These are phyloP conservation scores for Lacerta agilis DNA, from an alignment of 2,797 vertebrate genomes.

Conservation along the genomic window DNA sequence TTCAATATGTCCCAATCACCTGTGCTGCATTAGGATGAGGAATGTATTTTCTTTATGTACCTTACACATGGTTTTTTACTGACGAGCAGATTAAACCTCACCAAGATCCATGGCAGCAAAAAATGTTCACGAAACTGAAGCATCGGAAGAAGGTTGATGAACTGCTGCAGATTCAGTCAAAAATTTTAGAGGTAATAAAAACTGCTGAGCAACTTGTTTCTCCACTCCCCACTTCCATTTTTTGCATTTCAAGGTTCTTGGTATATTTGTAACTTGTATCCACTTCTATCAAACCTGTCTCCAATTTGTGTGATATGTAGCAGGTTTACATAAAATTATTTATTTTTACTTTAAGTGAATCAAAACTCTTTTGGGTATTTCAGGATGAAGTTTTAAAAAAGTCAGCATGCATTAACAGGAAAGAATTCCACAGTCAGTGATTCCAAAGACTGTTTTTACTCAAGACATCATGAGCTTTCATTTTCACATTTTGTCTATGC, in stretches of 20 bases:
- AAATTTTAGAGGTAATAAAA: conserved; percentile 77
- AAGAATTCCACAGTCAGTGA: neutral
- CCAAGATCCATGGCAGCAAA: conserved; percentile 84
- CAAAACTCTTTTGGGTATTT: neutral
- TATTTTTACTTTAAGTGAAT: neutral
- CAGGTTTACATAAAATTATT: neutral
- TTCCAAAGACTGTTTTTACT: neutral
- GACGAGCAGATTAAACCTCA: conserved; percentile 78
- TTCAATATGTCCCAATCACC: neutral
- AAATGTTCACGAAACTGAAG: conserved; percentile 78
- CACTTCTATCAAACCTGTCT: neutral
- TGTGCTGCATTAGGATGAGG: neutral
- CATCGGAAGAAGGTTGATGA: conserved; percentile 74
- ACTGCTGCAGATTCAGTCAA: conserved; percentile 76
- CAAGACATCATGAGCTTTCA: neutral
- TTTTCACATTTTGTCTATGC: neutral
- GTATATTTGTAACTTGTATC: neutral
- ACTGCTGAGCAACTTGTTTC: neutral
- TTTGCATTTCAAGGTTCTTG: neutral
- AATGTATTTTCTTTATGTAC: neutral
- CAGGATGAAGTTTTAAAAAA: neutral
- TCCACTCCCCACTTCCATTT: neutral
- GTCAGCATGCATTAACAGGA: neutral
- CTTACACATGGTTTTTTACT: neutral
- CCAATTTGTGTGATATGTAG: neutral